Percentiles rank a stretch among this genome's conserved stretches.
Conservation (phyloP, 1,140 invertebrate genomes). For the Cyclargus thomasi region DNA sequence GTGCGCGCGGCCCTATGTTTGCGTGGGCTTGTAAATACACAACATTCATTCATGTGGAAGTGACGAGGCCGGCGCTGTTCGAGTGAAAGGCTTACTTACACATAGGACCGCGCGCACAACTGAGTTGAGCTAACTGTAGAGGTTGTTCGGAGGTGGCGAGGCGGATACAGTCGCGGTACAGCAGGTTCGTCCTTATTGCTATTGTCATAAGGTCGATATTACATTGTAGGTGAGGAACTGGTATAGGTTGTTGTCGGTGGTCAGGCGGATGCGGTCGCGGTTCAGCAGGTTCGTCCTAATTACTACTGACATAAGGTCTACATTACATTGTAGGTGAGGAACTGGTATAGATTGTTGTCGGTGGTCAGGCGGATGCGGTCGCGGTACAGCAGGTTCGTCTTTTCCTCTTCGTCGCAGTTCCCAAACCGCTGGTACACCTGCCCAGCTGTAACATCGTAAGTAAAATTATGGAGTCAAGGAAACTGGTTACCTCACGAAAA, state of each 20-base stretch:
- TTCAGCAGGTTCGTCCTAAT: too few relatives aligned
- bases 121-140: too few relatives aligned
- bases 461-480: too few relatives aligned
- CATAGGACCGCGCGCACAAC: too few relatives aligned
- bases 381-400: conserved; percentile 39
- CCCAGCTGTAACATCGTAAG: conserved; percentile 7
- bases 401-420: conserved; percentile 44
- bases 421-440: conserved; percentile 36
- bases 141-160: conserved; percentile 41
- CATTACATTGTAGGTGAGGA: conserved; percentile 41
- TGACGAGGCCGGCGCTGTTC: too few relatives aligned
- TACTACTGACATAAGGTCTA: not conserved
- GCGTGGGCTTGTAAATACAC: too few relatives aligned
- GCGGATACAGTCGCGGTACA: conserved; percentile 41
- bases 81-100: too few relatives aligned
- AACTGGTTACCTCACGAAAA: too few relatives aligned
- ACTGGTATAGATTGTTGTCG: conserved; percentile 44
- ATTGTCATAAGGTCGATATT: conserved; percentile 2
- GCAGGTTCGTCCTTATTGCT: conserved; percentile 21
- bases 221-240: conserved; percentile 45
- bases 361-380: conserved; percentile 38
- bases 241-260: conserved; percentile 42
- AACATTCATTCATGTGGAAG: too few relatives aligned
- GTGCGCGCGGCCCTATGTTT: too few relatives aligned
- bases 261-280: too few relatives aligned